Evolutionary conservation across 2,113 vertebrate genomes (phyloP).

Genomic region (Australoheros scitulus): DNA sequence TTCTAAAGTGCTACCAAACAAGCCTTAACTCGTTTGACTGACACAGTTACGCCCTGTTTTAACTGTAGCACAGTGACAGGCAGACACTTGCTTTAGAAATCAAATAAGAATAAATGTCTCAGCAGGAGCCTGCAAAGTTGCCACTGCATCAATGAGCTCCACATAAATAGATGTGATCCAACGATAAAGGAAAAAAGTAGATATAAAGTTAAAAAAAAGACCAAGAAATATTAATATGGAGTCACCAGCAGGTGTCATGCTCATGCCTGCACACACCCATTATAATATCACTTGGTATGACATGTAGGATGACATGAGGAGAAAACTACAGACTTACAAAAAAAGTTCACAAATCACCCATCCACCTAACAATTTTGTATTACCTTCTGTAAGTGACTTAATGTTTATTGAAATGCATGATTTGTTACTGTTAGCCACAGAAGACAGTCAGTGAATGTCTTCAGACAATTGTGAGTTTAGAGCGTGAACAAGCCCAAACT

Average conservation of each 20-base stretch:
- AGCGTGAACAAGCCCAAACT: neutral
- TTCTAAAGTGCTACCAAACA: neutral
- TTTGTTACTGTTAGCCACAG: neutral
- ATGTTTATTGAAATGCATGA: neutral
- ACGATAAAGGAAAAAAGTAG: neutral
- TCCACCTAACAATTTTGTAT: neutral
- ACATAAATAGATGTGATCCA: neutral
- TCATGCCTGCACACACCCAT: neutral
- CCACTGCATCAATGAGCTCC: no score
- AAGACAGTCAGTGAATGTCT: neutral
- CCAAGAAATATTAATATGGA: neutral
- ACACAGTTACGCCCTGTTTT: neutral
- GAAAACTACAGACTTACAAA: neutral
- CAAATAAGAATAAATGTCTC: no score
- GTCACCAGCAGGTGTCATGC: constrained; percentile 41
- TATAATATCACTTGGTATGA: neutral
- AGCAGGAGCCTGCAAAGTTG: no score
- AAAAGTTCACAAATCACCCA: neutral
- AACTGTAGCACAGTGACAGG: neutral
- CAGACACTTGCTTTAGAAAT: neutral
- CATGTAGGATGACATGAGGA: neutral
- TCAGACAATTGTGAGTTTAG: neutral
- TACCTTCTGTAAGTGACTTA: neutral
- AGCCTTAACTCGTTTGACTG: neutral
- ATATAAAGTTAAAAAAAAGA: neutral